Evolutionary conservation across 2,888 invertebrate genomes (phyloP).

Genomic region (Calephelis perditalis): DNA sequence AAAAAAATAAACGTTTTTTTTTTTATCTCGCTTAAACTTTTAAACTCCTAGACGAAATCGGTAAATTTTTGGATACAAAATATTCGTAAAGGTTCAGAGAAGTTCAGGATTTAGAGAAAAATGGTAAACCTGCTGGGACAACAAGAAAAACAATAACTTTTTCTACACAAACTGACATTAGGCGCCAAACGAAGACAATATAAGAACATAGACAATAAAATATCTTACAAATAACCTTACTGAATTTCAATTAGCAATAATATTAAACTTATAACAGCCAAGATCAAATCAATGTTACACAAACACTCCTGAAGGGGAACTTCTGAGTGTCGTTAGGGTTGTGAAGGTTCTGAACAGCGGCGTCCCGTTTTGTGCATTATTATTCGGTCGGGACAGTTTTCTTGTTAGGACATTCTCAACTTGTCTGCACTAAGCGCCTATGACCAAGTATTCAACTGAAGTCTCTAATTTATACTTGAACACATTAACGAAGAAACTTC

Average conservation of each 20-base stretch:
- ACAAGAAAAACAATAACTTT: too few species aligned
- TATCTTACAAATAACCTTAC: too few species aligned
- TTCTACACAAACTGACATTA: too few species aligned
- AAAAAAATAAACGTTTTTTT: too few species aligned
- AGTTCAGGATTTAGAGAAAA: too few species aligned
- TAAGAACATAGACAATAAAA: too few species aligned
- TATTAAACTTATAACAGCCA: background rate
- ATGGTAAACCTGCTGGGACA: too few species aligned
- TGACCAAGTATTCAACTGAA: conserved; percentile 49
- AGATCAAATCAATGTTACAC: conserved; percentile 18
- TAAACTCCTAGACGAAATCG: too few species aligned
- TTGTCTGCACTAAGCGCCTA: conserved; percentile 37
- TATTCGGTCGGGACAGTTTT: conserved; percentile 45
- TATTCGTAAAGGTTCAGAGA: too few species aligned
- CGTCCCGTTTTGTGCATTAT: conserved; percentile 37
- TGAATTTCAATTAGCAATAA: background rate
- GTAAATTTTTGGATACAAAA: too few species aligned
- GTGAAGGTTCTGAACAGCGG: conserved; percentile 25
- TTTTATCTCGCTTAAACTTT: too few species aligned
- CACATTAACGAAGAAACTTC: conserved; percentile 8
- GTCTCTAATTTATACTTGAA: conserved; percentile 43
- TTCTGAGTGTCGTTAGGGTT: conserved; percentile 40
- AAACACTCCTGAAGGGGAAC: conserved; percentile 32
- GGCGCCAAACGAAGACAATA: too few species aligned
- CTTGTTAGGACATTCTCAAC: conserved; percentile 47